A percentile compares a stretch with the other conserved stretches of the same genome.
phyloP scores from a whole-genome alignment of 2,113 vertebrate genomes.

The Romanogobio albipinnatus region DNA sequence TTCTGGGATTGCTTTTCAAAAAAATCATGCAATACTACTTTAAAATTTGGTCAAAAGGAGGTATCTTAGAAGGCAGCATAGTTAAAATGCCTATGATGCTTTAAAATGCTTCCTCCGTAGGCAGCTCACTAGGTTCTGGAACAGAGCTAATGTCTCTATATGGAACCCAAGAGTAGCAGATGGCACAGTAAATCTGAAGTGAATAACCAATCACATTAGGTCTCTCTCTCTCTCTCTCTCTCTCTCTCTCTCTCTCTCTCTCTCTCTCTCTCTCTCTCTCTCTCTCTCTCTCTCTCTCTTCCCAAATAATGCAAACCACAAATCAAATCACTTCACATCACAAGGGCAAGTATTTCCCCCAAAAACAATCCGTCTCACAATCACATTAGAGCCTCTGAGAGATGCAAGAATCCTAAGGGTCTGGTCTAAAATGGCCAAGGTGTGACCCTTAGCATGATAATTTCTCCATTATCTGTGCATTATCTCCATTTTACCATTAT shows the following conservation, averaged over 20 bases:
- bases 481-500: slow-evolving; percentile 13
- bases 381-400: slow-evolving; percentile 44
- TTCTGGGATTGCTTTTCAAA: background rate
- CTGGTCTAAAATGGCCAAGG: slow-evolving; percentile 40
- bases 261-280: slow-evolving; percentile 10
- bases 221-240: slow-evolving; percentile 8
- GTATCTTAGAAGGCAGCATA: background rate
- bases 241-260: slow-evolving; percentile 14
- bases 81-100: background rate
- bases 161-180: slow-evolving; percentile 46
- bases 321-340: slow-evolving; percentile 52
- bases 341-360: slow-evolving; percentile 49
- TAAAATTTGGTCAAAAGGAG: background rate
- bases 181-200: slow-evolving; percentile 48
- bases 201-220: slow-evolving; percentile 41
- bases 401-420: slow-evolving; percentile 30
- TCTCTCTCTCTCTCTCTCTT: background rate
- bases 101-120: background rate
- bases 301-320: slow-evolving; percentile 41
- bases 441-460: slow-evolving; percentile 32
- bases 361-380: slow-evolving; percentile 40
- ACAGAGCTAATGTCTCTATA: slow-evolving; percentile 14
- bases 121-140: background rate
- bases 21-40: background rate
- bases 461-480: slow-evolving; percentile 48